Base-by-base conservation (phyloP, 2,888 invertebrate genomes). In the Amphipoea oculea region DNA sequence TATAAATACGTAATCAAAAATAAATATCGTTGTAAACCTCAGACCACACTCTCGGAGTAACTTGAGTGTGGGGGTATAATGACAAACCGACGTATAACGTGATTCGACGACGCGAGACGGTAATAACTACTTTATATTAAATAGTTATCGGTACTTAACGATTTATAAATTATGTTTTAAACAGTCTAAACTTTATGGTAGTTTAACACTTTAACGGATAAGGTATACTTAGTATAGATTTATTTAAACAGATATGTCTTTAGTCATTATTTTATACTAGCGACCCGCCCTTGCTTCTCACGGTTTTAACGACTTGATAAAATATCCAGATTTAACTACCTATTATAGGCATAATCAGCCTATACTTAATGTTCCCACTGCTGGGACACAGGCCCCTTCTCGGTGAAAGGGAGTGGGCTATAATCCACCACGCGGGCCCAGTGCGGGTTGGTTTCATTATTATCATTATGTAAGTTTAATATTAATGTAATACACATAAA, bases 1-100 rank as follows among this genome's bases (percentile, higher is more conserved):
- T 90, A 90, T 91, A 92, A 92, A 92, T 92, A 93, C 88, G 89
- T 92, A 91, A 93, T 94, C 91, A 92, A 92, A 92, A 91, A 91
- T 90, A 91, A 92, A 92, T 90, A 91, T 89, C 84, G 72, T 84
- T 70, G 81, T 84, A 84, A 87, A 86, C 82, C 87, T 84, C 86
- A 87, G 90, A 92, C 92, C 92, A 90, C 92, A 93, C 87, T 84
- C 78, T 83, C 76, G 83, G 81, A 79, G 92, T 91, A 93, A 93
- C 85, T 75, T 81, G 90, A 93, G 91, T 89, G 73, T 76, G 57
- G 1, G 80, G 79, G 73, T 89, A 79, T 73, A 78, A 83, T 87
- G 82, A 89, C 84, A 86, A 88, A 82, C 68, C 71, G 54, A 78
- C 80, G 65, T 54, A 40, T 74, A 57, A 42, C 42, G 62, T 60